Conservation (phyloP, 1,140 invertebrate genomes). For the Drosophila pseudoobscura region DNA sequence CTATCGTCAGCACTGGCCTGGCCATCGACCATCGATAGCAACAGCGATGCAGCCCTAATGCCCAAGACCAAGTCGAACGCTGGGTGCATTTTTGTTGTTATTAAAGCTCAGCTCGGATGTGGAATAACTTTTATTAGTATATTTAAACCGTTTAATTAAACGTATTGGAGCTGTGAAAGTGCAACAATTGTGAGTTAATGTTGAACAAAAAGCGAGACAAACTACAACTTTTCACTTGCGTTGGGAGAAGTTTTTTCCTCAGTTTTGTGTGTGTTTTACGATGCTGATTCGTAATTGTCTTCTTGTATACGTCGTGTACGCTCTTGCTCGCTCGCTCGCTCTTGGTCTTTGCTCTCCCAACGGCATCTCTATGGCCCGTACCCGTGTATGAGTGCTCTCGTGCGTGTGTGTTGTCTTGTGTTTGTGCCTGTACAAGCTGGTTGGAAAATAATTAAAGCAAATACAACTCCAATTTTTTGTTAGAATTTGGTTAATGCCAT, state of each 20-base stretch:
- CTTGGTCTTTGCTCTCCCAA: constrained; percentile 16
- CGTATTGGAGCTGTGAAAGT: constrained; percentile 74
- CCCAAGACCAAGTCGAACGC: neutral
- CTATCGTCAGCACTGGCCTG: too few species aligned
- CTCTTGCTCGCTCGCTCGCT: constrained; percentile 46
- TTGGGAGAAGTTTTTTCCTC: constrained; percentile 52
- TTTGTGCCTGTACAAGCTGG: constrained; percentile 36
- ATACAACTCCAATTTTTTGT: constrained; percentile 63
- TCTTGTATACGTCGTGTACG: constrained; percentile 68
- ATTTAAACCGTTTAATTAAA: constrained; percentile 60
- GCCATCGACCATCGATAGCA: too few species aligned
- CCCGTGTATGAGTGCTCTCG: constrained; percentile 15
- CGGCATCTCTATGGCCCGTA: constrained; percentile 15
- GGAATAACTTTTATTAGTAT: constrained; percentile 60
- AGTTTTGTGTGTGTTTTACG: constrained; percentile 62
- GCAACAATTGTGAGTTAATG: constrained; percentile 73
- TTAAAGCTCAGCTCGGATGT: constrained; percentile 74
- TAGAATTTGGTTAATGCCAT: constrained; percentile 9
- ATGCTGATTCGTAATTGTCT: constrained; percentile 77
- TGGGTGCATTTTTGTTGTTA: constrained; percentile 48
- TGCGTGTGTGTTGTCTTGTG: constrained; percentile 20
- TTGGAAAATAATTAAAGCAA: constrained; percentile 73
- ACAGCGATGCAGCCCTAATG: too few species aligned
- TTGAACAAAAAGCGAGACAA: constrained; percentile 11
- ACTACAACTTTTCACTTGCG: constrained; percentile 37